Conservation (phyloP, 2,113 vertebrate species). For the Holacanthus passer region DNA sequence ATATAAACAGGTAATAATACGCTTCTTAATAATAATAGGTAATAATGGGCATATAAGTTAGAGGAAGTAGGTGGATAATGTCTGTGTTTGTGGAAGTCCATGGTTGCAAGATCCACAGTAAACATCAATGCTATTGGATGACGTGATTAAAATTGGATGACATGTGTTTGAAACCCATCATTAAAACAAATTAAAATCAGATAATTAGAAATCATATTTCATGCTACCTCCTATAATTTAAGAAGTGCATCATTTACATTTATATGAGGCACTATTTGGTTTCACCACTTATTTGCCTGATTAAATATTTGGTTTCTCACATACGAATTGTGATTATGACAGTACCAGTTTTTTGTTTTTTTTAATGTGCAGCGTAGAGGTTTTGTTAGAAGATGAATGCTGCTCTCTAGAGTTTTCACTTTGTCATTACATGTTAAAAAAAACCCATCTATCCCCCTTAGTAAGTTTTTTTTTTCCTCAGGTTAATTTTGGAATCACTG, state of each 20-base stretch:
- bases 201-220: neutral
- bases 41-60: neutral
- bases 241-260: neutral
- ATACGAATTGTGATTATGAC: neutral
- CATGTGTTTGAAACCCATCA: neutral
- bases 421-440: slow-evolving; percentile 17
- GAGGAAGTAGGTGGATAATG: neutral
- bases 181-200: neutral
- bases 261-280: neutral
- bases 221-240: neutral
- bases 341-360: neutral
- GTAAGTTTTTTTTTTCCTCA: neutral
- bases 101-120: neutral
- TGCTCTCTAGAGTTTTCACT: neutral
- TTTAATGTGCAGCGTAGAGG: neutral
- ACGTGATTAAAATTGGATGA: neutral
- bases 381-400: slow-evolving; percentile 15
- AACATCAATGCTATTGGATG: neutral
- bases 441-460: no score
- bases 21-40: no score
- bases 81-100: neutral
- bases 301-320: neutral
- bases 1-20: fast-evolving
- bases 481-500: neutral
- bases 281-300: neutral